Percentiles rank a stretch among this genome's conserved stretches.
Evolutionary conservation across 2,797 vertebrate species (phyloP).

Genomic region (Falco berigora): DNA sequence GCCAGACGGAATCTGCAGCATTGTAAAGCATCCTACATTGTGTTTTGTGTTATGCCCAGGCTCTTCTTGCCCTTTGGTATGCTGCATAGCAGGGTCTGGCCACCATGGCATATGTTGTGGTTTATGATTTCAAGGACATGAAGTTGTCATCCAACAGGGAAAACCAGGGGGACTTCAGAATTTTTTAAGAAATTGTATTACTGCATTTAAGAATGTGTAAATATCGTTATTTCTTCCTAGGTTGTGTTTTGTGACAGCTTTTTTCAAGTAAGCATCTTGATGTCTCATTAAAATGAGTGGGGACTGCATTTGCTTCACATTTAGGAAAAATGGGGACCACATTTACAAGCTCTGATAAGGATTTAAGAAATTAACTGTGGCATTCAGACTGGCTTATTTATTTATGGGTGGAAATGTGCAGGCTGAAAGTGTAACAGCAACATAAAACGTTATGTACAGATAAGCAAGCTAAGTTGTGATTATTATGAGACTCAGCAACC

Average conservation of each 20-base stretch:
- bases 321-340: not conserved
- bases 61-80: not conserved
- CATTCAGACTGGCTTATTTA: not conserved
- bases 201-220: not conserved
- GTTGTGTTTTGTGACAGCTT: not conserved
- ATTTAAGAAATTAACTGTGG: not conserved
- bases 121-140: not conserved
- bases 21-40: not conserved
- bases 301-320: not conserved
- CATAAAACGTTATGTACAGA: not conserved
- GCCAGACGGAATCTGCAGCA: not conserved
- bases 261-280: not conserved
- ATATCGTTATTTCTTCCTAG: not conserved
- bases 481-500: not conserved
- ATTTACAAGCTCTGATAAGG: not conserved
- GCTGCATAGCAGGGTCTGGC: not conserved
- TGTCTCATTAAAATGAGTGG: not conserved
- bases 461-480: not conserved
- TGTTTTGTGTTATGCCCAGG: not conserved
- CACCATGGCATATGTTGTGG: fast-evolving
- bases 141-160: not conserved
- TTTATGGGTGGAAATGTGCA: not conserved
- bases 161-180: not conserved
- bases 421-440: not conserved
- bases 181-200: not conserved